Evolutionary conservation across 2,113 vertebrate species (phyloP).

Genomic region (Falcunculus frontatus): DNA sequence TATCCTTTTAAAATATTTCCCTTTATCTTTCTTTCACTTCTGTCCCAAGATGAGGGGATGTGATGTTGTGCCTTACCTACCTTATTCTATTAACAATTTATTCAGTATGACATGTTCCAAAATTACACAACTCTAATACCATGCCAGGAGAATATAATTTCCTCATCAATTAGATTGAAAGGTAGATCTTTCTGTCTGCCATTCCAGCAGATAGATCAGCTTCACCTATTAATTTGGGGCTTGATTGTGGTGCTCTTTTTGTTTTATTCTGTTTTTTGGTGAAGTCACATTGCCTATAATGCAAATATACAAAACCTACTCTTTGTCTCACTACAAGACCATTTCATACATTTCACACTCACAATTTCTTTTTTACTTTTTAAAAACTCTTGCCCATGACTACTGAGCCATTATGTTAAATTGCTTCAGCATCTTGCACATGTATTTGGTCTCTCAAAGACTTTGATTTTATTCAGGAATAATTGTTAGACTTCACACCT

Average conservation of each 20-base stretch:
- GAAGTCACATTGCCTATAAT: background rate
- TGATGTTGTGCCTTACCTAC: background rate
- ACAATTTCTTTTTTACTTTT: background rate
- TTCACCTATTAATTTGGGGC: background rate
- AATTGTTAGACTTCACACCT: background rate
- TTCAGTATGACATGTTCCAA: background rate
- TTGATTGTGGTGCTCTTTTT: background rate
- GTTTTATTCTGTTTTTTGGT: background rate
- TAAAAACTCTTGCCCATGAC: background rate
- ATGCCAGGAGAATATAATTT: background rate
- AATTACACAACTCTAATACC: background rate
- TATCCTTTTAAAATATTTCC: background rate
- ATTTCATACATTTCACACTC: background rate
- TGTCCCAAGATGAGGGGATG: background rate
- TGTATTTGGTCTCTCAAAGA: background rate
- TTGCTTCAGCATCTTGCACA: background rate
- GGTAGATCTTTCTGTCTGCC: background rate
- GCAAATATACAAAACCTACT: rapidly evolving
- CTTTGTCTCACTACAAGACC: background rate
- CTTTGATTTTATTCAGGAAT: background rate
- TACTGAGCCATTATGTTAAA: background rate
- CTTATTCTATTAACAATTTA: background rate
- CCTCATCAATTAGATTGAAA: background rate
- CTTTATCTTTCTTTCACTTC: background rate
- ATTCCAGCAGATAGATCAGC: background rate